Conservation (phyloP, 2,797 vertebrate species). For the Phyllotis vaccarum region DNA sequence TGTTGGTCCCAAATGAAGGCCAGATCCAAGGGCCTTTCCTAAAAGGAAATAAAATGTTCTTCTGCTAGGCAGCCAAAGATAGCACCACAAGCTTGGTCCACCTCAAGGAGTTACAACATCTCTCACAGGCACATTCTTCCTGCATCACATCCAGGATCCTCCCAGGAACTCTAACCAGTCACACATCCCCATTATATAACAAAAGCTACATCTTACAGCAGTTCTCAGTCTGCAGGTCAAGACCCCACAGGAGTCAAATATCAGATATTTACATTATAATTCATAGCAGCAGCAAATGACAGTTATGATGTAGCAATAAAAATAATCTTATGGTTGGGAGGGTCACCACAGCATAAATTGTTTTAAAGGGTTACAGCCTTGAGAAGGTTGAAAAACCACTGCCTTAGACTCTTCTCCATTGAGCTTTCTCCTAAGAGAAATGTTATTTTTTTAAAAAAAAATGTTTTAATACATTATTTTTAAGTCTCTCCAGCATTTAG, state of each 20-base stretch:
- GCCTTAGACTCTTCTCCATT: background rate
- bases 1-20: constrained; percentile 15
- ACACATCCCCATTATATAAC: background rate
- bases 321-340: background rate
- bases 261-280: background rate
- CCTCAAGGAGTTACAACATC: too few species aligned
- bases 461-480: background rate
- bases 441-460: background rate
- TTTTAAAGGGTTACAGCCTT: background rate
- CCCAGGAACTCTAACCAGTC: background rate
- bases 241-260: background rate
- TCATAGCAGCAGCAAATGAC: background rate
- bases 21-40: constrained; percentile 26
- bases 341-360: background rate
- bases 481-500: background rate
- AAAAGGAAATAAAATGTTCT: background rate
- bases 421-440: background rate
- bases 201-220: background rate
- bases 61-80: background rate
- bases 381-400: background rate
- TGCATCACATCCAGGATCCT: background rate
- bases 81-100: background rate
- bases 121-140: background rate
- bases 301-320: too few species aligned
- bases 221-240: background rate